Conservation (phyloP, 1,140 invertebrate genomes). For the Berghia stephanieae region DNA sequence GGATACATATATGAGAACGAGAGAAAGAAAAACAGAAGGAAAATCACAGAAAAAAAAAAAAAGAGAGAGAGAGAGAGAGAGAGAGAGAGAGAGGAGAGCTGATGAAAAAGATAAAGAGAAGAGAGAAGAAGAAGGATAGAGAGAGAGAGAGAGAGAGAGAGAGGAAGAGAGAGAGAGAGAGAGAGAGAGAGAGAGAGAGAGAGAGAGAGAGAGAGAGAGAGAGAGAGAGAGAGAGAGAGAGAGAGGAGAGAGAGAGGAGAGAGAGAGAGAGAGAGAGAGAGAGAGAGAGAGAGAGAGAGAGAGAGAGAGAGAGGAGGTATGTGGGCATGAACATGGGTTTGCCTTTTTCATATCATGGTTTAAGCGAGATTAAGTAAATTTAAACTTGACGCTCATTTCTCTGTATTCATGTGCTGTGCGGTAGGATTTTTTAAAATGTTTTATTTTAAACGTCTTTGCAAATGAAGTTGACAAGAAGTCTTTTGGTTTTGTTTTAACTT, state of each 20-base stretch:
- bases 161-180: background rate
- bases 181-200: conserved; percentile 4
- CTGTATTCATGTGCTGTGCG: conserved; percentile 52
- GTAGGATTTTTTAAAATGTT: no score
- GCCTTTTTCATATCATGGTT: background rate
- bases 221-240: background rate
- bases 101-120: background rate
- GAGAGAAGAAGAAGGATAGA: background rate
- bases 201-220: background rate
- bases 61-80: background rate
- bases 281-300: background rate
- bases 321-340: background rate
- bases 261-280: background rate
- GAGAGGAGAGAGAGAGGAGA: background rate
- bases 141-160: conserved; percentile 9
- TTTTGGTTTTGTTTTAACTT: conserved; percentile 52
- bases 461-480: no score
- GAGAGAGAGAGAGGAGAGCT: background rate
- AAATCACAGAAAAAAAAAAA: background rate
- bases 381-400: conserved; percentile 3
- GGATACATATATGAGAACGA: background rate
- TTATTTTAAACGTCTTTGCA: no score
- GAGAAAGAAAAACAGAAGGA: background rate
- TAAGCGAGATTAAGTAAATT: background rate
- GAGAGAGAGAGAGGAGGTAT: background rate